Conservation (phyloP, 2,113 vertebrate species). For the Oncorhynchus masou region DNA sequence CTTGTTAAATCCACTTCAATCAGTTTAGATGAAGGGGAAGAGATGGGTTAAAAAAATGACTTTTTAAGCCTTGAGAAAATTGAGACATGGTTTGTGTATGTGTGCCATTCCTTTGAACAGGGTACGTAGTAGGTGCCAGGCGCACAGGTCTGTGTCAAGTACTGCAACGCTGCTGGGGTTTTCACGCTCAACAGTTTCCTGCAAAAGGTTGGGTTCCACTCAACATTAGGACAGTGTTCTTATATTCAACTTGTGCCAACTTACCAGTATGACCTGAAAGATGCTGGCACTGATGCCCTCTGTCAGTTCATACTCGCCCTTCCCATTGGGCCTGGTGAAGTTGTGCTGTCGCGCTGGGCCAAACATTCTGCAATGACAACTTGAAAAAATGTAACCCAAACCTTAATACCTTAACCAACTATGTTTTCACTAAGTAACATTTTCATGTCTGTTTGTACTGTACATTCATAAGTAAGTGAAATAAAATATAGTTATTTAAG, state of each 20-base stretch:
- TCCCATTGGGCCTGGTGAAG: slow-evolving; percentile 79
- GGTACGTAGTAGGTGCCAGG: no score
- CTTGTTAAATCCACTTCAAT: no score
- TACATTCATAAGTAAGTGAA: not conserved
- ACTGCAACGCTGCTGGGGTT: no score
- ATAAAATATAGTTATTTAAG: not conserved
- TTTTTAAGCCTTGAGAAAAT: no score
- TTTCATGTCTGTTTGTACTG: not conserved
- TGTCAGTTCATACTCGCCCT: slow-evolving; percentile 81
- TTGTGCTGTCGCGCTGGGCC: slow-evolving; percentile 81
- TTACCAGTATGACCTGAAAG: slow-evolving; percentile 80
- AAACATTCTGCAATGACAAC: slow-evolving; percentile 75
- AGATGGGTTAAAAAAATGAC: no score
- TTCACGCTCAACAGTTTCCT: no score
- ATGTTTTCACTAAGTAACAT: not conserved
- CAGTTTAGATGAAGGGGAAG: no score
- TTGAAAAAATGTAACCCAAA: not conserved
- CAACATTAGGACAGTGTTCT: not conserved
- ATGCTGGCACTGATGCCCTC: slow-evolving; percentile 79
- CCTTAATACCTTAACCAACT: not conserved
- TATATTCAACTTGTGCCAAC: slow-evolving; percentile 23
- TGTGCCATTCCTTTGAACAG: no score
- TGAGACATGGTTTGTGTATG: no score
- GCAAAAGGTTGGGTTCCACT: no score
- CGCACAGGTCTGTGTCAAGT: no score